Base-by-base conservation (phyloP, 2,888 invertebrate species). In the Cephonodes hylas region DNA sequence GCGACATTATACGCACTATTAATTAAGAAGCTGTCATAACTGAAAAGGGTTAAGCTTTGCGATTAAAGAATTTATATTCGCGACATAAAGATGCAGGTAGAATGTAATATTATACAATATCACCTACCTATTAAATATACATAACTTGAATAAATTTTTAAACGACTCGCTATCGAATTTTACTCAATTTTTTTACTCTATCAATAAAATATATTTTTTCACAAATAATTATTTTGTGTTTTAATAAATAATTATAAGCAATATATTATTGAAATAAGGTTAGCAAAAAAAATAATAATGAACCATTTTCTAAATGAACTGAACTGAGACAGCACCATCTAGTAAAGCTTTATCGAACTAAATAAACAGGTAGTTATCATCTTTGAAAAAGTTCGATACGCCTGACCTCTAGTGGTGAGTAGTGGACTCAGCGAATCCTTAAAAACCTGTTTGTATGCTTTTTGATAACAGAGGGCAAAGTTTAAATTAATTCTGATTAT, bases 331-430 rank as follows among this genome's bases (percentile, higher is more conserved):
- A 88, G 76, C 88, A 81, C 89, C 91, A 89, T 87, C 91, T 91
- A 73, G 80, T 71, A 72, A 73, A 73, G 66, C 63, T 66, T 60
- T 18, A 31, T 63, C 61, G 82, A 88, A 91, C 88, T 86, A 86
- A 80, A 74, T 79, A 71, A 74, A 75, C 66, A 78, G 76, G 73
- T 77, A 73, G 71, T 76, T 73, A 74, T 71, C 72, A 83, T 78
- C 73, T 82, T 82, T 80, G 68, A 73, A 53, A 80, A 80, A 75
- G 68, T 74, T 64, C 61, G 62, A 58, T 65, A 66, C 72, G 71
- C 67, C 82, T 86, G 91, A 87, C 91, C 88, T 88, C 91, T 91
- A 71, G 73, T 73, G 87, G 68, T 71, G 80, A 89, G 85, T 87
- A 84, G 91, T 70, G 31, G 67, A 74, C 6, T 31, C 13, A 27